Percentiles rank a stretch among this genome's conserved stretches.
Evolutionary conservation across 2,888 invertebrate genomes (phyloP).

Genomic region (Habroteleia sp.): DNA sequence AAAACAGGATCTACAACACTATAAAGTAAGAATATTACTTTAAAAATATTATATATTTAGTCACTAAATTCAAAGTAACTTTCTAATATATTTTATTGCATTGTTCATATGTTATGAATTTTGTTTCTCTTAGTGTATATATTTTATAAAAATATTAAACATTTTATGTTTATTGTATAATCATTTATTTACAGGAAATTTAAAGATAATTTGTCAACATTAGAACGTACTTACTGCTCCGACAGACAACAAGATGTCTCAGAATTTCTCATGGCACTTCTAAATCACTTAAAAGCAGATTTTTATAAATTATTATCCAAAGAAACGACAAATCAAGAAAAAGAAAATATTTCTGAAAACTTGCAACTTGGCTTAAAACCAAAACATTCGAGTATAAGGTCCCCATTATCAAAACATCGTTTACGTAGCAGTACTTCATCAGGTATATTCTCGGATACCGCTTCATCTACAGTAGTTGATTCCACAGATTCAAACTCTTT

Average conservation of each 20-base stretch:
- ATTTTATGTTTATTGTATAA: conserved; percentile 1
- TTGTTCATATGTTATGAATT: no score
- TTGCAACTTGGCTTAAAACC: conserved; percentile 26
- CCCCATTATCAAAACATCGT: conserved; percentile 69
- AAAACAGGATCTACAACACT: conserved; percentile 21
- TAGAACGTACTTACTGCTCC: conserved; percentile 73
- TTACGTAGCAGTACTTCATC: conserved; percentile 57
- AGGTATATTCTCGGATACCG: conserved; percentile 43
- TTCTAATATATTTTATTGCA: no score
- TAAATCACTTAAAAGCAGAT: conserved; percentile 73
- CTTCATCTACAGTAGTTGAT: conserved; percentile 26
- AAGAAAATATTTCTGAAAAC: conserved; percentile 25
- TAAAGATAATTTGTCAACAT: conserved; percentile 70
- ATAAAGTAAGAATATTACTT: conserved; percentile 10
- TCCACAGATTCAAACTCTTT: neutral
- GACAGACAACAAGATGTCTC: conserved; percentile 76
- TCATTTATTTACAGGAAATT: conserved; percentile 62
- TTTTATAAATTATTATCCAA: conserved; percentile 67
- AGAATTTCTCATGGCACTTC: conserved; percentile 74
- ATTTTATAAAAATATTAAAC: neutral
- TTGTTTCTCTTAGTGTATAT: no score
- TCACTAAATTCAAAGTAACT: no score
- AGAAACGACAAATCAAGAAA: conserved; percentile 44
- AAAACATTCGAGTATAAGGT: conserved; percentile 62
- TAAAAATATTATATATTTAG: no score